Conservation (phyloP, 2,113 vertebrate genomes). For the Damaliscus lunatus region DNA sequence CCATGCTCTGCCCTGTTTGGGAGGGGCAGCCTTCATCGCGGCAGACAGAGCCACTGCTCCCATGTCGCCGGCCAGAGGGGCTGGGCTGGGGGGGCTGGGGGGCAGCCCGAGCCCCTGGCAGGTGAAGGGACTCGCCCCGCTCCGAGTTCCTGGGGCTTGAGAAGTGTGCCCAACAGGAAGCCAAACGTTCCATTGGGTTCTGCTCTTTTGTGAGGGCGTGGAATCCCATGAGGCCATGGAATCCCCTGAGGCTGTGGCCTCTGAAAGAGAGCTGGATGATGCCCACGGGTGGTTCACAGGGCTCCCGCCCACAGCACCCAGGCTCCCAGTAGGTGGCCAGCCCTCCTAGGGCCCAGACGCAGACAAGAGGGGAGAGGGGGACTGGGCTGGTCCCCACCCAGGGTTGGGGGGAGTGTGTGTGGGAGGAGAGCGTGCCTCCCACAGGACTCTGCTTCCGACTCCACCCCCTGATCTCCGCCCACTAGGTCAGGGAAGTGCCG, state of each 20-base stretch:
- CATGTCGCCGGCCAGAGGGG: neutral
- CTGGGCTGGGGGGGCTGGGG: fast-evolving
- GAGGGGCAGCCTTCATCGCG: neutral
- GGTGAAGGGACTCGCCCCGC: neutral
- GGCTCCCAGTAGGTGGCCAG: fast-evolving
- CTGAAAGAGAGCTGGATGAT: neutral
- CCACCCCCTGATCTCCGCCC: neutral
- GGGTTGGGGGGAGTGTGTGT: fast-evolving
- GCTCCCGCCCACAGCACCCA: neutral
- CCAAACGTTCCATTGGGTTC: too few species aligned
- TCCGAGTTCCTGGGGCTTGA: fast-evolving
- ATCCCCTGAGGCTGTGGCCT: fast-evolving
- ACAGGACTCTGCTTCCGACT: neutral
- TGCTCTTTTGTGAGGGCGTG: fast-evolving
- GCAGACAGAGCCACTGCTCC: neutral
- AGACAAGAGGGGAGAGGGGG: neutral
- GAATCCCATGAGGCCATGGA: fast-evolving
- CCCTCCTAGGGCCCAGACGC: neutral
- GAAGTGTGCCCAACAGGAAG: neutral
- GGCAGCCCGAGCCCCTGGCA: neutral
- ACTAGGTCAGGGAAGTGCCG: neutral
- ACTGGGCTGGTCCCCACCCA: fast-evolving
- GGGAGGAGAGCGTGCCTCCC: neutral
- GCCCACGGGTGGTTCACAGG: neutral
- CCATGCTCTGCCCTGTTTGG: neutral